Base-by-base conservation (phyloP, 2,888 invertebrate genomes). In the Alviniconcha strummeri region DNA sequence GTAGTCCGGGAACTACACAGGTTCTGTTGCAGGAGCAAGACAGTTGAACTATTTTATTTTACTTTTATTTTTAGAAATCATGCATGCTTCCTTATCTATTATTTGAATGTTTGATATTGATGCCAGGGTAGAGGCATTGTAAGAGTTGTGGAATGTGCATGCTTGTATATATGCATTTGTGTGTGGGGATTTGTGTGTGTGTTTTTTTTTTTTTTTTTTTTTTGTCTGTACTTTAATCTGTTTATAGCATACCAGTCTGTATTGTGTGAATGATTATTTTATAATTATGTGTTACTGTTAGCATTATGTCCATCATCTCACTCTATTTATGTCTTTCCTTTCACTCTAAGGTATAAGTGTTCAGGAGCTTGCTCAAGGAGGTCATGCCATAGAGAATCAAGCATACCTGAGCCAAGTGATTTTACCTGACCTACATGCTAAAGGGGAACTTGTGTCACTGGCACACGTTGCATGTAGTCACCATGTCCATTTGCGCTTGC, bases 401-500 rank as follows among this genome's bases (percentile, higher is more conserved):
- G 64, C 64, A 9, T 78, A 64, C 13, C 13, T 78, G 13, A 19
- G 57, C 52, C 78, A 64, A 13, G 52, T 52, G 5, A 5, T 78
- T 15, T 52, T 78, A 36, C 36, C n/a, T 7, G 78, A 52, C 64
- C 36, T 78, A 13, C n/a, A 5, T 52, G 57, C 57, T 8, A 19
- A 64, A 78, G n/a, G n/a, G 15, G 78, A 78, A 8, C 60, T 78
- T n/a, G 64, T 78, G 5, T 78, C 78, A 52, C 36, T 78, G 15
- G 36, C 78, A 3, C 4, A 15, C 11, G 6, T 64, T 64, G 60
- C 78, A 64, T 36, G 78, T 36, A 60, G 78, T 19, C 60, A 3
- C 15, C 64, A 64, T 15, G 57, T 64, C 7, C 60, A 78, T 19
- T 54, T 78, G 9, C 78, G 78, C 52, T 64, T 78, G n/a, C 19